A percentile compares a stretch with the other conserved stretches of the same genome.
These are phyloP conservation scores for Pogonognathellus flavescens DNA, from an alignment of 1,140 invertebrate genomes.

Conservation along the genomic window DNA sequence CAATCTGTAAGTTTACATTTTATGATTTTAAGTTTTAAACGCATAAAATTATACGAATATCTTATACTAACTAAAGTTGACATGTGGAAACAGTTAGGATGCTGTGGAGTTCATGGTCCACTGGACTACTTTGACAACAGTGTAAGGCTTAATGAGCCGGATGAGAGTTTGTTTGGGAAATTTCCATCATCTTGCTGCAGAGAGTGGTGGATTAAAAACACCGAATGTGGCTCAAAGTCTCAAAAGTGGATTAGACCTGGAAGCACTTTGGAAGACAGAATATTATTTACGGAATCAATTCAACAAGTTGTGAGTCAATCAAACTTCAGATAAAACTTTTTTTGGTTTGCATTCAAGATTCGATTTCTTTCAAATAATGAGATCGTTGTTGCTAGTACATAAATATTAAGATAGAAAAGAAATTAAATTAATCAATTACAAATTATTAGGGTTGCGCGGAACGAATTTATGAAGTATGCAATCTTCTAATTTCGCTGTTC, in stretches of 20 bases:
- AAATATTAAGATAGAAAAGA: neutral
- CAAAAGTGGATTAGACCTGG: neutral
- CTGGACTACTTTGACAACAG: neutral
- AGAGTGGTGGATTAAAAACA: constrained; percentile 3
- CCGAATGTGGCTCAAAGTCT: neutral
- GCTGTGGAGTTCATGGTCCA: constrained; percentile 7
- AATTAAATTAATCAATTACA: neutral
- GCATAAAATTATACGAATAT: too few relatives aligned
- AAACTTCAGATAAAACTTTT: neutral
- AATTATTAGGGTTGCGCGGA: neutral
- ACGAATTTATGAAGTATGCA: constrained; percentile 2
- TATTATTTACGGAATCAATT: neutral
- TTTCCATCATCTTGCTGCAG: constrained; percentile 14
- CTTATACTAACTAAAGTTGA: neutral
- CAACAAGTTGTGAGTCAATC: neutral
- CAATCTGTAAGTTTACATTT: neutral
- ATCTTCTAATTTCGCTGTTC: neutral
- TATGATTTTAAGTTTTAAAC: too few relatives aligned
- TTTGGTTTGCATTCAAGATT: neutral
- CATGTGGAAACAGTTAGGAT: neutral
- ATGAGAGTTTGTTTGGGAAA: neutral
- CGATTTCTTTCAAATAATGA: neutral
- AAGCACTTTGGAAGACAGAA: neutral
- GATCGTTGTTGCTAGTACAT: too few relatives aligned
- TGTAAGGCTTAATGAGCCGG: neutral